These are phyloP conservation scores for Yoshiicerus persimilis DNA, from an alignment of 1,140 invertebrate species.

Conservation along the genomic window DNA sequence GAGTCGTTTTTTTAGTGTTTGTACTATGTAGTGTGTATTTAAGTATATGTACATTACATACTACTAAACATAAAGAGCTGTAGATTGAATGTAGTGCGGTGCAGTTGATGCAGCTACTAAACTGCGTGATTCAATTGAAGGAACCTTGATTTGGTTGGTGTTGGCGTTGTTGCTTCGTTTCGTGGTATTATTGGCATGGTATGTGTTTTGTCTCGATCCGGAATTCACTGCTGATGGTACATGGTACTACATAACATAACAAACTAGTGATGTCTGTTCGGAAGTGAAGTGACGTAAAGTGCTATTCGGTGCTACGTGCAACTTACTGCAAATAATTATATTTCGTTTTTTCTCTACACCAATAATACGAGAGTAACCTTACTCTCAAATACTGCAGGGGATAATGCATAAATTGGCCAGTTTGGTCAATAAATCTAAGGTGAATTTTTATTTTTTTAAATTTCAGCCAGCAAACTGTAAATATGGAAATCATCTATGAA, in stretches of 20 bases:
- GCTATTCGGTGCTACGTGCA: conserved; percentile 1
- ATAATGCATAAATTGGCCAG: conserved; percentile 36
- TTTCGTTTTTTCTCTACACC: background rate
- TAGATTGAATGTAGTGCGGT: background rate
- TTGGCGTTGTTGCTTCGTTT: background rate
- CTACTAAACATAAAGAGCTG: background rate
- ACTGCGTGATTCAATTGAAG: background rate
- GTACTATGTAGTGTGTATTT: background rate
- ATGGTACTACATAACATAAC: background rate
- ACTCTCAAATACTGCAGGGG: background rate
- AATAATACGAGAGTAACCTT: background rate
- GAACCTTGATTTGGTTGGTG: background rate
- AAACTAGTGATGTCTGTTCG: background rate
- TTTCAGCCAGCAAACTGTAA: background rate
- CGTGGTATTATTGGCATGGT: background rate
- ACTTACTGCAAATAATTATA: background rate
- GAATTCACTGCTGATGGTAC: background rate
- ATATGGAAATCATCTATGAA: background rate
- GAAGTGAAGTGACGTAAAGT: conserved; percentile 3
- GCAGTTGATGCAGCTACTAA: background rate
- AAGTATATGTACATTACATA: background rate
- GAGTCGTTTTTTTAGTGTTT: background rate
- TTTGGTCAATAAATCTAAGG: conserved; percentile 34
- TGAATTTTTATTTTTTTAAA: background rate
- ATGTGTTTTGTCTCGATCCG: background rate